A percentile compares a stretch with the other conserved stretches of the same genome.
phyloP scores from a whole-genome alignment of 2,797 vertebrate genomes.

The Cottoperca gobio region DNA sequence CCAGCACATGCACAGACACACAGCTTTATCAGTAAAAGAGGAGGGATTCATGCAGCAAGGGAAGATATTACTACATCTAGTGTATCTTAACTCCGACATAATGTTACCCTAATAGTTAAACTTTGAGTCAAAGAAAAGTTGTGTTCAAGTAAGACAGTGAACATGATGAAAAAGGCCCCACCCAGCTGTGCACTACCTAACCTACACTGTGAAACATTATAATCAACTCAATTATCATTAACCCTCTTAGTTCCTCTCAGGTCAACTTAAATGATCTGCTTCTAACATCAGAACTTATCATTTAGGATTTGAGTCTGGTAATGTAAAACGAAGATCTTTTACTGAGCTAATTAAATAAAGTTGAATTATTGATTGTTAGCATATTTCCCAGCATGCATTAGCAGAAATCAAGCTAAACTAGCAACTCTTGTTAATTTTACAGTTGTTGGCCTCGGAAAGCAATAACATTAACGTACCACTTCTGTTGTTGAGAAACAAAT shows the following conservation, averaged over 20 bases:
- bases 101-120: constrained; percentile 60
- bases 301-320: neutral
- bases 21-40: constrained; percentile 63
- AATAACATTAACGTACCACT: too few species aligned
- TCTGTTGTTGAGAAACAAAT: too few species aligned
- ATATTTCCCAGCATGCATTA: neutral
- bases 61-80: constrained; percentile 69
- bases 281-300: neutral
- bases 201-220: neutral
- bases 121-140: constrained; percentile 63
- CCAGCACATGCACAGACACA: constrained; percentile 53
- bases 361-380: neutral
- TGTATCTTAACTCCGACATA: constrained; percentile 64
- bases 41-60: constrained; percentile 60
- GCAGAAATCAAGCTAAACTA: too few species aligned
- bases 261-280: neutral
- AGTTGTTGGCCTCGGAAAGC: too few species aligned
- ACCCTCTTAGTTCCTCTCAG: neutral
- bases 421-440: too few species aligned
- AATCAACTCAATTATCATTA: neutral
- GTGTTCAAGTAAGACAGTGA: constrained; percentile 28
- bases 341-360: neutral
- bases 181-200: neutral
- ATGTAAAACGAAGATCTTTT: neutral
- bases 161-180: constrained; percentile 1